phyloP scores from a whole-genome alignment of 2,113 vertebrate genomes.

The Thunnus maccoyii region DNA sequence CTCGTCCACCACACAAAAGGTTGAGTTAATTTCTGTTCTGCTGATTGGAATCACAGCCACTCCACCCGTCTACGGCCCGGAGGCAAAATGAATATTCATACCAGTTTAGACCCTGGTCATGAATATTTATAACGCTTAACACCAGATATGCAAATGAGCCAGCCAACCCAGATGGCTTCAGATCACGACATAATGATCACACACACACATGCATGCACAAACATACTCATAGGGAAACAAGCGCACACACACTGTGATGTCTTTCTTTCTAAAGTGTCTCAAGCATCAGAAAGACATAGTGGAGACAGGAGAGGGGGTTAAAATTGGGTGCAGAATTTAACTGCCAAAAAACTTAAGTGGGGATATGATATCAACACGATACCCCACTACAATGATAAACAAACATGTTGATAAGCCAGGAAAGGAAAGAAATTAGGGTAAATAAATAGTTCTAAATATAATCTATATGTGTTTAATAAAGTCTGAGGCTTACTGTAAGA shows the following conservation, averaged over 20 bases:
- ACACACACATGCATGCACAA: slow-evolving; percentile 32
- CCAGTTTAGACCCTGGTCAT: slow-evolving; percentile 63
- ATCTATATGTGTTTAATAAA: slow-evolving; percentile 19
- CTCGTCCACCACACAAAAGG: slow-evolving; percentile 51
- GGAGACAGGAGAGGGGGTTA: slow-evolving; percentile 22
- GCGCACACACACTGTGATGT: slow-evolving; percentile 2
- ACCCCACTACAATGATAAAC: neutral
- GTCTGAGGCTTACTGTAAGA: slow-evolving; percentile 31
- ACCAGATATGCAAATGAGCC: slow-evolving; percentile 74
- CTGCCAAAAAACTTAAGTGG: neutral
- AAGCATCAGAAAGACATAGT: slow-evolving; percentile 2
- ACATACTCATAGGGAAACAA: slow-evolving; percentile 16
- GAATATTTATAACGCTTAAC: slow-evolving; percentile 78
- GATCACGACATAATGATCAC: slow-evolving; percentile 73
- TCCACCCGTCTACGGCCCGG: slow-evolving; percentile 53
- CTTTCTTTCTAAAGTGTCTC: slow-evolving; percentile 24
- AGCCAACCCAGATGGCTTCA: slow-evolving; percentile 75
- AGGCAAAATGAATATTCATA: slow-evolving; percentile 78
- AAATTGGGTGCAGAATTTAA: slow-evolving; percentile 10
- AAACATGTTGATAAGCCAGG: neutral
- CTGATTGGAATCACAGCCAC: slow-evolving; percentile 72
- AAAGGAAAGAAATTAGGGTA: neutral
- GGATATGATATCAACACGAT: neutral
- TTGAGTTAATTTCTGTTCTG: slow-evolving; percentile 50
- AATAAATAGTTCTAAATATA: slow-evolving; percentile 6